Base-by-base conservation (phyloP, 2,113 vertebrate genomes). In the Dermatemys mawii region DNA sequence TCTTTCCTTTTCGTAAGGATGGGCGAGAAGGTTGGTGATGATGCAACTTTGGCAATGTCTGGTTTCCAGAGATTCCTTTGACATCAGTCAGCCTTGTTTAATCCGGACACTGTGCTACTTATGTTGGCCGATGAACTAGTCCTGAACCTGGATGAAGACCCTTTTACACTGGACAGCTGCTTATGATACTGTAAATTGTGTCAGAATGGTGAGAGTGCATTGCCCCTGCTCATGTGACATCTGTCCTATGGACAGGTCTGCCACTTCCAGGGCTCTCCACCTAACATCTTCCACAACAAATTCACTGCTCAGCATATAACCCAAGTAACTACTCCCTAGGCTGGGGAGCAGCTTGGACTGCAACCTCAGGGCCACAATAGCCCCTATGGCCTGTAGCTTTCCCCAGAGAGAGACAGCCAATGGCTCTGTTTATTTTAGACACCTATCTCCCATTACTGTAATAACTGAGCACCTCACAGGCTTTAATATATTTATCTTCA, bases 111-210 rank as follows among this genome's bases (percentile, higher is more conserved):
- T 38, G 55, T 21, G 1, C 3, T 48, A 38, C 35, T 46, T 51
- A 29, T 22, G 1, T 84, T 70, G 55, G 55, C 55, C 63, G n/a
- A 54, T 55, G 54, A 55, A 26, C 3, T 55, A 55, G 24, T 55
- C 54, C 54, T 26, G 1, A 32, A 44, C 21, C 86, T 38, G 60
- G 35, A 82, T 70, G n/a, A 1, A 0, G 11, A 16, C 3, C 1
- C 67, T 81, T 83, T 51, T 0, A 27, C 13, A 10, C 32, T 50
- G 78, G 35, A 5, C 54, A 84, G 89, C 60, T 94, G 90, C 92
- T 55, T 55, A 3, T 46, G 32, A 1, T 53, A 8, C 51, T 63
- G 35, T 85, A 35, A 76, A 70, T 57, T 19, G 2, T 0, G 29
- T 24, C 27, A 4, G 0, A 35, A 67, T 8, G 29, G 54, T 26